Conservation (phyloP, 2,888 invertebrate species). For the Amiota mariae region DNA sequence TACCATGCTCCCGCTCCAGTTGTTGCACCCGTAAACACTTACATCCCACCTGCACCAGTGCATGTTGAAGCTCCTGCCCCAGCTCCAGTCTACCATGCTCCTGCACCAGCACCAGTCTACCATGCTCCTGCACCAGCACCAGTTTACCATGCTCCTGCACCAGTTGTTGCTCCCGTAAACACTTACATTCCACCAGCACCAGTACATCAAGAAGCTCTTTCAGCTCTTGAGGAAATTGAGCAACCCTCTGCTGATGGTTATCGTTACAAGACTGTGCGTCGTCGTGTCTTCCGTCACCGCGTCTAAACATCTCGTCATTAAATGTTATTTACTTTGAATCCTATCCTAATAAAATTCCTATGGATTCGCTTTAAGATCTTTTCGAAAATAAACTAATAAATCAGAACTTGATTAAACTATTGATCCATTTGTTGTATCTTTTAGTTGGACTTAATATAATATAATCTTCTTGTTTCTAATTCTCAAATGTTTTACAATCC, state of each 20-base stretch:
- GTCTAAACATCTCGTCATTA: conserved; percentile 33
- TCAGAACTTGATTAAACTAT: conserved; percentile 20
- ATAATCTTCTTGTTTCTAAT: no score
- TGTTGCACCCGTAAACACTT: conserved; percentile 32
- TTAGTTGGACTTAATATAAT: no score
- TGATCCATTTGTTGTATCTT: no score
- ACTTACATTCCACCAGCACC: conserved; percentile 37
- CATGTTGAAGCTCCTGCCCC: conserved; percentile 36
- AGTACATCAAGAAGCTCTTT: conserved; percentile 41
- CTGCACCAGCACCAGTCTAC: conserved; percentile 38
- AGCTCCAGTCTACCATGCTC: conserved; percentile 38
- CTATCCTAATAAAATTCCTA: conserved; percentile 51
- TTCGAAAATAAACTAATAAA: conserved; percentile 39
- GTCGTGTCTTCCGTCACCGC: conserved; percentile 62
- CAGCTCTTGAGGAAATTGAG: conserved; percentile 57
- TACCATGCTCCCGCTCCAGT: conserved; percentile 49
- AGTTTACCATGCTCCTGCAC: conserved; percentile 36
- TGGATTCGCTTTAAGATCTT: conserved; percentile 29
- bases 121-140: conserved; percentile 49
- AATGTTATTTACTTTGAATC: conserved; percentile 31
- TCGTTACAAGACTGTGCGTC: conserved; percentile 66
- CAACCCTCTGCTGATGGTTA: conserved; percentile 63
- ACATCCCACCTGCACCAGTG: conserved; percentile 34
- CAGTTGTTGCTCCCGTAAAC: conserved; percentile 38
- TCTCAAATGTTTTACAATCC: no score